Evolutionary conservation across 37 sponge, comb jelly and placozoan species (phyloP).

Genomic region (Lycopodina hypogea): DNA sequence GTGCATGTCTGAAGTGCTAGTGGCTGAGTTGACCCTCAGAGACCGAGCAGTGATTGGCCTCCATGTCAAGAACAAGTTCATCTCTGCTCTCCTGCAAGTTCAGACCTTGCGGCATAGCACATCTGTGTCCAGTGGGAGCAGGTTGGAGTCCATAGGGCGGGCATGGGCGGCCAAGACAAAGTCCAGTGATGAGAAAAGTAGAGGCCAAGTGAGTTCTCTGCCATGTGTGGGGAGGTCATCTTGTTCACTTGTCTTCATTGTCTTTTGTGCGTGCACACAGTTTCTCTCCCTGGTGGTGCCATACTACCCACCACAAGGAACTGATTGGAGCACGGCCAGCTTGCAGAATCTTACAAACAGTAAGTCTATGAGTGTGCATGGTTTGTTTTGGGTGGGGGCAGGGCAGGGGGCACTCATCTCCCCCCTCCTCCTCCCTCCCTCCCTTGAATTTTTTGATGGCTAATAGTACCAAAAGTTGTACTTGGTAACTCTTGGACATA

Average conservation of each 20-base stretch:
- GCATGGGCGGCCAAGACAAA: not conserved
- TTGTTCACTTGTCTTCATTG: no score
- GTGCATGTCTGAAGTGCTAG: conserved; percentile 41
- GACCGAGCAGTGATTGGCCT: conserved; percentile 26
- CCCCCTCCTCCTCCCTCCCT: no score
- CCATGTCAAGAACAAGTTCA: conserved; percentile 65
- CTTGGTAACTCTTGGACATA: no score
- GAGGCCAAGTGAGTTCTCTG: not conserved
- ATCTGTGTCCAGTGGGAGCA: not conserved
- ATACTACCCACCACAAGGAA: conserved; percentile 1
- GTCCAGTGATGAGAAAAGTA: not conserved
- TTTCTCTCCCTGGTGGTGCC: conserved; percentile 53
- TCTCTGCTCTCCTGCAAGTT: conserved; percentile 60
- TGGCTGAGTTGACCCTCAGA: conserved; percentile 39
- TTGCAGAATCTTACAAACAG: conserved; percentile 36
- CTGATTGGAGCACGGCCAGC: conserved; percentile 12
- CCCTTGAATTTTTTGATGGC: no score
- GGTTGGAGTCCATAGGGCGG: not conserved
- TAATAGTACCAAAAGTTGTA: no score
- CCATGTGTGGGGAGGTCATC: not conserved
- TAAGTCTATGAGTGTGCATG: not conserved
- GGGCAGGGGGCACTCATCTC: no score
- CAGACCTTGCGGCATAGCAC: conserved; percentile 14
- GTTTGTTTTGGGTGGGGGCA: no score
- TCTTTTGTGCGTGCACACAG: not conserved